Conservation (phyloP, 92 coral and sea anemone genomes). For the Scolanthus callimorphus region DNA sequence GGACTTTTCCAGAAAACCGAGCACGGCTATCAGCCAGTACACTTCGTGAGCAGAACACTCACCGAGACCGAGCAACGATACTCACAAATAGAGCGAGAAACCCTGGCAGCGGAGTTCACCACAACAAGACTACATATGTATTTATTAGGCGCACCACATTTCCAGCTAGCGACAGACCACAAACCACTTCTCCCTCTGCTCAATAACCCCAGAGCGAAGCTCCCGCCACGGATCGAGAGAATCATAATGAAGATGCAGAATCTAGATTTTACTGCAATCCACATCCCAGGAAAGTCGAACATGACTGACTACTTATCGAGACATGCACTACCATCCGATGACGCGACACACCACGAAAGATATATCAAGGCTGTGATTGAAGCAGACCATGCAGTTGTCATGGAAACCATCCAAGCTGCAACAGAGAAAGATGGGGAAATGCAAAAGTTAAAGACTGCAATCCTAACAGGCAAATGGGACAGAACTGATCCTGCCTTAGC, state of each 20-base stretch:
- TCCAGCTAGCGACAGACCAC: constrained; percentile 47
- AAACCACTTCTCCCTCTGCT: constrained; percentile 41
- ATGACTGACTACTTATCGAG: constrained; percentile 47
- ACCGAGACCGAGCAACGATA: too few relatives aligned
- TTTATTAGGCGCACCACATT: constrained; percentile 33
- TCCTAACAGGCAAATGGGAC: constrained; percentile 37
- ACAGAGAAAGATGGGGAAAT: constrained; percentile 33
- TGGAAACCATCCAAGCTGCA: constrained; percentile 30
- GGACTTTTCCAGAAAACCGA: too few relatives aligned
- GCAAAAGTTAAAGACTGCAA: constrained; percentile 28
- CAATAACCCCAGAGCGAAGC: constrained; percentile 38
- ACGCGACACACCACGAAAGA: constrained; percentile 10
- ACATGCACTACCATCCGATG: constrained; percentile 24
- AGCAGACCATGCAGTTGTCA: too few relatives aligned
- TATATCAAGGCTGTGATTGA: constrained; percentile 28
- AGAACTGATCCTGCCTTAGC: constrained; percentile 7
- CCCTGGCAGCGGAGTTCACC: constrained; percentile 43
- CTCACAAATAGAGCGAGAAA: constrained; percentile 48
- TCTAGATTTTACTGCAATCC: constrained; percentile 34
- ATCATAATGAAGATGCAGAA: constrained; percentile 41
- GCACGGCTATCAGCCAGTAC: constrained; percentile 54
- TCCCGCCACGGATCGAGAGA: constrained; percentile 32
- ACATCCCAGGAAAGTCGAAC: constrained; percentile 31
- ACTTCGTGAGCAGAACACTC: constrained; percentile 54
- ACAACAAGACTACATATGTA: constrained; percentile 48